Conservation (phyloP, 2,113 vertebrate species). For the Bostrychus sinensis region DNA sequence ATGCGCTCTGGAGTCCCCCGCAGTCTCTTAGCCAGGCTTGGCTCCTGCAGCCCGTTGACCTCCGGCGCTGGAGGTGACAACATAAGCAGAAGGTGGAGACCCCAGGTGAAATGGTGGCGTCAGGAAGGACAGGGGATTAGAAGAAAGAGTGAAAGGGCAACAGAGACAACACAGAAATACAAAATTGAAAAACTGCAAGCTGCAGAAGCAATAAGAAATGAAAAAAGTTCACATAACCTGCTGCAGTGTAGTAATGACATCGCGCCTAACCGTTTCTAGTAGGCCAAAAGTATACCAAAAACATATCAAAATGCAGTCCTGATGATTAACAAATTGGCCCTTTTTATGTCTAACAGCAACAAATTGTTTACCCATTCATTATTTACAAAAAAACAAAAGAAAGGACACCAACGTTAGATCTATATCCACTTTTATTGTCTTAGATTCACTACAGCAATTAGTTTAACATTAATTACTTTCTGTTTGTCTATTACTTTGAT, state of each 20-base stretch:
- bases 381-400: slow-evolving; percentile 25
- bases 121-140: background rate
- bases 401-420: slow-evolving; percentile 56
- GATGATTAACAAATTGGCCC: background rate
- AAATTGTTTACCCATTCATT: slow-evolving; percentile 29
- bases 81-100: background rate
- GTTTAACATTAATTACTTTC: slow-evolving; percentile 34
- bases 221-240: slow-evolving; percentile 1
- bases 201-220: background rate
- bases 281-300: background rate
- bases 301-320: no score
- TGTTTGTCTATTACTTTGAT: slow-evolving; percentile 23
- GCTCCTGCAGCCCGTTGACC: slow-evolving; percentile 90
- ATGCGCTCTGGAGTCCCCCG: slow-evolving; percentile 94
- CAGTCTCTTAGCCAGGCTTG: slow-evolving; percentile 88
- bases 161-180: slow-evolving; percentile 13
- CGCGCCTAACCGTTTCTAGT: background rate
- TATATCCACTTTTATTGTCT: slow-evolving; percentile 67
- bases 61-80: slow-evolving; percentile 73
- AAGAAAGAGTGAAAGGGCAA: slow-evolving; percentile 8
- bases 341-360: background rate
- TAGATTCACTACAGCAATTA: slow-evolving; percentile 53
- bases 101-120: slow-evolving; percentile 2
- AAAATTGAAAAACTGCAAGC: slow-evolving; percentile 13
- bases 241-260: background rate